Conservation (phyloP, 92 coral and sea anemone species). For the Parazoanthus swiftii region DNA sequence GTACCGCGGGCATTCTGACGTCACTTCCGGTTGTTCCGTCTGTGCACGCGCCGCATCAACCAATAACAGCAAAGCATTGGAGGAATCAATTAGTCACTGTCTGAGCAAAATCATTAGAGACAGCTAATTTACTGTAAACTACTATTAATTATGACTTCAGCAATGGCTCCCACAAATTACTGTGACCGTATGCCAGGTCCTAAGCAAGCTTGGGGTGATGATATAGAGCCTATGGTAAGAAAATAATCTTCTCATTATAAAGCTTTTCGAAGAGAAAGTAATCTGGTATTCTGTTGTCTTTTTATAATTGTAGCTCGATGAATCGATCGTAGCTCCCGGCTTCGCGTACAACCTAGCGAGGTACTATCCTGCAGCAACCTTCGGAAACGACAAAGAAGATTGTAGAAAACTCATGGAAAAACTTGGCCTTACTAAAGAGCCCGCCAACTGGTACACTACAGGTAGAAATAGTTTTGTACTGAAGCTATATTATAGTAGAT, state of each 20-base stretch:
- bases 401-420: constrained; percentile 76
- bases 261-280: not conserved
- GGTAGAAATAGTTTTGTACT: constrained; percentile 47
- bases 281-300: not conserved
- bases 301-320: constrained; percentile 59
- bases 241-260: not conserved
- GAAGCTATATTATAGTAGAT: not conserved
- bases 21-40: constrained; percentile 1
- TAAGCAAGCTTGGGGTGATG: constrained; percentile 72
- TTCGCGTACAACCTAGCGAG: constrained; percentile 83
- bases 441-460: constrained; percentile 77
- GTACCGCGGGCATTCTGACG: no score
- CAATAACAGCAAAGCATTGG: not conserved
- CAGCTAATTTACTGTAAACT: constrained; percentile 33
- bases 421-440: constrained; percentile 72
- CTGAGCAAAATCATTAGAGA: constrained; percentile 33
- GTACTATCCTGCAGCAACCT: constrained; percentile 62
- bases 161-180: constrained; percentile 82
- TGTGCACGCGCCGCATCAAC: constrained; percentile 1
- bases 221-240: constrained; percentile 60
- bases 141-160: constrained; percentile 73
- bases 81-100: not conserved
- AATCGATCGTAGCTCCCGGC: constrained; percentile 68
- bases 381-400: constrained; percentile 56
- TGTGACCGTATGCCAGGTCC: constrained; percentile 52